Percentiles rank a stretch among this genome's conserved stretches.
phyloP scores from a whole-genome alignment of 1,140 invertebrate genomes.

The Brachystomella parvula region DNA sequence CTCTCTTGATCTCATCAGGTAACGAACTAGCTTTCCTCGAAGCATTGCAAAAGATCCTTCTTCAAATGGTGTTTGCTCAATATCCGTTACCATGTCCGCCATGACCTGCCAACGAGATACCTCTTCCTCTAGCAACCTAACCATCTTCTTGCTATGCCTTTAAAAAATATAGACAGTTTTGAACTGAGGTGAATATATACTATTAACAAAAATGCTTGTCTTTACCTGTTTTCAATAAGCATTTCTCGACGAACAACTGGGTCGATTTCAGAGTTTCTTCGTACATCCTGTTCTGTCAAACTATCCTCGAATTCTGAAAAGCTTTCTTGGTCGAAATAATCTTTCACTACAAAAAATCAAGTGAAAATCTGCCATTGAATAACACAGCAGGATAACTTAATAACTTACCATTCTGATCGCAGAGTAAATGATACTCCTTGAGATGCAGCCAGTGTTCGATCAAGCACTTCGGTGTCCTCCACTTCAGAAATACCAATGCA shows the following conservation, averaged over 20 bases:
- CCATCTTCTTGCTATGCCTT: slow-evolving; percentile 17
- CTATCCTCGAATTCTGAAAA: slow-evolving; percentile 16
- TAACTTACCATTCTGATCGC: slow-evolving; percentile 71
- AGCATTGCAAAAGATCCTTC: slow-evolving; percentile 87
- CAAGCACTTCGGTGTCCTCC: slow-evolving; percentile 75
- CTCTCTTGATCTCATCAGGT: slow-evolving; percentile 90
- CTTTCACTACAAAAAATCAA: slow-evolving; percentile 9
- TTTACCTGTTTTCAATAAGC: slow-evolving; percentile 14
- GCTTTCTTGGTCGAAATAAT: slow-evolving; percentile 18
- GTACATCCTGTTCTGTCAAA: slow-evolving; percentile 3
- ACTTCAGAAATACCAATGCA: slow-evolving; percentile 73
- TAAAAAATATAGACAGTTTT: slow-evolving; percentile 30
- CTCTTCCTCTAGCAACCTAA: slow-evolving; percentile 69
- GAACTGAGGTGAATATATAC: background rate
- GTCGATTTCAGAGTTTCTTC: background rate
- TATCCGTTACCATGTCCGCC: slow-evolving; percentile 77
- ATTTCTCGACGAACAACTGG: slow-evolving; percentile 9
- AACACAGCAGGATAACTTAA: slow-evolving; percentile 5
- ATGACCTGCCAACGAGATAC: slow-evolving; percentile 85
- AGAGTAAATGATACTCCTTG: slow-evolving; percentile 84
- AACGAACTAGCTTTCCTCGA: slow-evolving; percentile 82
- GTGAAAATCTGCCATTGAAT: background rate
- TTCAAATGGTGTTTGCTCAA: slow-evolving; percentile 52
- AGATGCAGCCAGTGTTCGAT: slow-evolving; percentile 84
- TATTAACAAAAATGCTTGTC: no score